These are phyloP conservation scores for Drosophila melanosoma DNA, from an alignment of 2,888 invertebrate genomes.

Conservation along the genomic window DNA sequence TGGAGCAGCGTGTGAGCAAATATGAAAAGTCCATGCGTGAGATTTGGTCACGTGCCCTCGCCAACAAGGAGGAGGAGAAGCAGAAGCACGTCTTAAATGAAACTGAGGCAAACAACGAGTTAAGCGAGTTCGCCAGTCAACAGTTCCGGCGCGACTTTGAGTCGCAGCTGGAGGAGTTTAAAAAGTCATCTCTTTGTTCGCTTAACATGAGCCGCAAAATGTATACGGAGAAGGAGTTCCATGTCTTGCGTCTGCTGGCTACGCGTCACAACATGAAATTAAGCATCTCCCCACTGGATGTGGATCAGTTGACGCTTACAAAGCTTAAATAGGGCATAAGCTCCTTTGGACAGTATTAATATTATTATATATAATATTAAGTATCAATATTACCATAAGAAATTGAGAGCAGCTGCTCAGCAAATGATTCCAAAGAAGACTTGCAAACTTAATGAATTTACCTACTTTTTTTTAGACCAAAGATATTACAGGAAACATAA, in stretches of 20 bases:
- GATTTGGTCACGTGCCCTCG: constrained; percentile 84
- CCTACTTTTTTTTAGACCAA: neutral
- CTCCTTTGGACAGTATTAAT: too few species aligned
- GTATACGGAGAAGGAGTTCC: constrained; percentile 47
- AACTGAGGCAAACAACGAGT: neutral
- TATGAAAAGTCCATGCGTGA: constrained; percentile 81
- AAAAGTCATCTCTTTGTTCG: constrained; percentile 7
- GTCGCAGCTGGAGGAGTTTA: constrained; percentile 37
- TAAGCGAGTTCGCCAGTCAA: neutral
- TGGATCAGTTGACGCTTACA: constrained; percentile 46
- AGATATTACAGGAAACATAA: neutral
- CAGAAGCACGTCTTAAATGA: constrained; percentile 10
- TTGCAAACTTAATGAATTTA: neutral
- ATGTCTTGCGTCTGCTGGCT: constrained; percentile 34
- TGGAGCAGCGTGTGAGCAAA: constrained; percentile 85
- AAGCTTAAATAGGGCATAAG: constrained; percentile 35
- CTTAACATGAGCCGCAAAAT: constrained; percentile 36
- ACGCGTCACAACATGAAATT: constrained; percentile 43
- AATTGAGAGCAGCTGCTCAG: neutral
- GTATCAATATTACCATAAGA: neutral
- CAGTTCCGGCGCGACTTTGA: constrained; percentile 30
- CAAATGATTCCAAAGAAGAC: constrained; percentile 20
- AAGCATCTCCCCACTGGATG: constrained; percentile 48
- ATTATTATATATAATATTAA: too few species aligned
- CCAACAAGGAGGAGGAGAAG: constrained; percentile 62